Conservation (phyloP, 1,140 invertebrate genomes). For the Harlomillsia oculata region DNA sequence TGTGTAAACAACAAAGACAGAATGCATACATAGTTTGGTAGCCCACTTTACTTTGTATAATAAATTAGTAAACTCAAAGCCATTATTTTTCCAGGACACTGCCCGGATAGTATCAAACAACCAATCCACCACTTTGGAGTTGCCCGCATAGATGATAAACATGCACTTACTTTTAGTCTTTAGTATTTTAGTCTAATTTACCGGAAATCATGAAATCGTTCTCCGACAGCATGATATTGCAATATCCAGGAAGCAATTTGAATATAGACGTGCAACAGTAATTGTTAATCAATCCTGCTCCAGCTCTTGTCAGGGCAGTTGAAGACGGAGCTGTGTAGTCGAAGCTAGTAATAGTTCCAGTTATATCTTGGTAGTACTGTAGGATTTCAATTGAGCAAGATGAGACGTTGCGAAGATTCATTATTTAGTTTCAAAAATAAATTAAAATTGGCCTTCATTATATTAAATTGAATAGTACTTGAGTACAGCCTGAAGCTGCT, state of each 20-base stretch:
- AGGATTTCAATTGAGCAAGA: neutral
- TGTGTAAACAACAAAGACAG: neutral
- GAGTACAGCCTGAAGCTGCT: constrained; percentile 49
- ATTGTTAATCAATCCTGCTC: constrained; percentile 12
- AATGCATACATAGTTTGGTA: no score
- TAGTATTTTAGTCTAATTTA: constrained; percentile 1
- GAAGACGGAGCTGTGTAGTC: constrained; percentile 8
- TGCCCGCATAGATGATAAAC: no score
- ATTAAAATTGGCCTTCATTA: neutral
- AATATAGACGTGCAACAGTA: constrained; percentile 22
- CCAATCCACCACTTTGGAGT: no score
- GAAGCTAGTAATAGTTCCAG: constrained; percentile 13
- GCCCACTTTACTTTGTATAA: no score
- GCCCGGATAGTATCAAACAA: no score
- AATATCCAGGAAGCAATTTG: constrained; percentile 8
- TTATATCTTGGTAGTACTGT: constrained; percentile 19
- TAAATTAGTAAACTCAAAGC: constrained; percentile 2
- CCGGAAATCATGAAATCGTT: constrained; percentile 23
- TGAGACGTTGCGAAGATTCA: neutral
- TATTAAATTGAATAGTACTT: constrained; percentile 17
- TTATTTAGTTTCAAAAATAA: neutral
- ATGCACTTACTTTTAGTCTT: neutral
- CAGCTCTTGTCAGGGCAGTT: no score
- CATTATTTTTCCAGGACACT: no score
- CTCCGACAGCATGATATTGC: constrained; percentile 26